Evolutionary conservation across 2,888 invertebrate genomes (phyloP), one percentile per base, ranked within the genome.

Genomic region (Nymphalis polychloros): DNA sequence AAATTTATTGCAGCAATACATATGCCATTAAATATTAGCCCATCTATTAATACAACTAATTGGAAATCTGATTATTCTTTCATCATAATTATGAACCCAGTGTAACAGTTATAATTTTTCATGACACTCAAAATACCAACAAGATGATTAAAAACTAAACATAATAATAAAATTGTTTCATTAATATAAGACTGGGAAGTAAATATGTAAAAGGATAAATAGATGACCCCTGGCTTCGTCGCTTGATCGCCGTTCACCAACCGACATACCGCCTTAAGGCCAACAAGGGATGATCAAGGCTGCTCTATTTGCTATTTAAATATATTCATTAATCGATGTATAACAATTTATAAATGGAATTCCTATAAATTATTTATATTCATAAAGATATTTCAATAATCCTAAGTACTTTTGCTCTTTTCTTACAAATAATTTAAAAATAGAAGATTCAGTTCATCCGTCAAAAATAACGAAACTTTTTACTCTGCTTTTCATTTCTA

Each of bases 241-340:
- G 57, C 10, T 31, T 19, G 57, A 13, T 48, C 20, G 66, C 78
- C 79, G 71, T 72, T 79, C 79, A 79, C 78, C 67, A 64, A 76
- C 69, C 68, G 67, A 76, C 69, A 76, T 75, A 71, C 70, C 63
- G 59, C 31, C 59, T 63, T 76, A 76, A 79, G 79, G 78, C 77
- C 78, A 72, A 59, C 78, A 53, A 71, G 76, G 67, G 77, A 76
- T 76, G 76, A 71, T 73, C 75, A 76, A 78, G 78, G 78, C 68
- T 76, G 78, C 72, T 68, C 75, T 69, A 77, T 73, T 77, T 76
- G 74, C 62, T 69, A 73, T 72, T 69, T 63, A 63, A 66, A 69
- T 65, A 27, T 59, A 66, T 50, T 61, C 52, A 59, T 71, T 64
- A 20, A 63, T 23, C 55, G 23, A 35, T 67, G 49, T 63, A 60